Percentiles rank a stretch among this genome's conserved stretches.
phyloP scores from a whole-genome alignment of 1,140 invertebrate genomes.

The Hypsibius dujardini region DNA sequence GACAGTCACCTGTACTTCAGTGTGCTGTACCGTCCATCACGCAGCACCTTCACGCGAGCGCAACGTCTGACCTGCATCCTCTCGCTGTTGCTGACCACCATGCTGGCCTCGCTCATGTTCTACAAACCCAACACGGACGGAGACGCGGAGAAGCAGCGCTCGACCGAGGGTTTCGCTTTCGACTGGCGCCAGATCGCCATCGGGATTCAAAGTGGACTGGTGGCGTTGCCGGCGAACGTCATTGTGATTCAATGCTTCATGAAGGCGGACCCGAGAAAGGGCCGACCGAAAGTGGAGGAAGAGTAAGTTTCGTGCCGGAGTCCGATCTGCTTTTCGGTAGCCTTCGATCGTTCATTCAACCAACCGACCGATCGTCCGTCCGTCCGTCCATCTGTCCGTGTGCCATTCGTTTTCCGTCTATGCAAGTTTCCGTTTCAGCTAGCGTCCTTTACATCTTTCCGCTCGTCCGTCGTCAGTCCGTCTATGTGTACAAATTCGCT shows the following conservation, averaged over 20 bases:
- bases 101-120: slow-evolving; percentile 30
- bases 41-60: slow-evolving; percentile 31
- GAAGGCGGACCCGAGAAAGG: slow-evolving; percentile 24
- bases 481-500: no score
- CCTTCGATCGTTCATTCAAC: not conserved
- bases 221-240: slow-evolving; percentile 29
- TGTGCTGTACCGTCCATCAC: slow-evolving; percentile 29
- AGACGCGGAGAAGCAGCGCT: slow-evolving; percentile 27
- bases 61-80: slow-evolving; percentile 32
- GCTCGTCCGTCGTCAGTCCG: no score
- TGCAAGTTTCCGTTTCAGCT: not conserved
- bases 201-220: slow-evolving; percentile 27
- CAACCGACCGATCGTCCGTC: not conserved
- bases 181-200: slow-evolving; percentile 26
- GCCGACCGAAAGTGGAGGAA: not conserved
- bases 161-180: slow-evolving; percentile 22
- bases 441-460: no score
- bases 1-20: slow-evolving; percentile 27
- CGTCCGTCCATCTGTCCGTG: not conserved
- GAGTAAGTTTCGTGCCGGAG: not conserved
- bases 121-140: slow-evolving; percentile 27
- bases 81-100: slow-evolving; percentile 28
- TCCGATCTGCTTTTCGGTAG: not conserved
- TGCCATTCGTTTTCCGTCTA: not conserved
- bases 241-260: slow-evolving; percentile 29